Evolutionary conservation across 2,113 vertebrate genomes (phyloP), one percentile per base, ranked within the genome.

Genomic region (Bostrychus sinensis): DNA sequence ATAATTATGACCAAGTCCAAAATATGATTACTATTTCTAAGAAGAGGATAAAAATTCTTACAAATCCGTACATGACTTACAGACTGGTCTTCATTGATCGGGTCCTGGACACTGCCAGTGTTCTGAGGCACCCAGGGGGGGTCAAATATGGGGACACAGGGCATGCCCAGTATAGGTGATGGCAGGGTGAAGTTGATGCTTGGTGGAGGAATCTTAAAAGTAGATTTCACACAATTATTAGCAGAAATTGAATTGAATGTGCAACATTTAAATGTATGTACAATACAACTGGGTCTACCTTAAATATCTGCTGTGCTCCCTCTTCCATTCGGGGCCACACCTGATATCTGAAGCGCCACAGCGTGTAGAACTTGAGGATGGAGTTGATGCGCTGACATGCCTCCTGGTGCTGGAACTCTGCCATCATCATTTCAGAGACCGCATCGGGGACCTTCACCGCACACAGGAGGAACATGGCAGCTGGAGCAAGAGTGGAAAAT

Each of bases 261-360:
- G n/a, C n/a, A n/a, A n/a, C n/a, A n/a, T n/a, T n/a, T n/a, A n/a
- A n/a, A n/a, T n/a, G n/a, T n/a, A n/a, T n/a, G n/a, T n/a, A n/a
- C n/a, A n/a, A n/a, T n/a, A n/a, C n/a, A n/a, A 13, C 10, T 55
- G 53, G 1, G n/a, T 20, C 28, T 55, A 98, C 97, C 95, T 99
- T 99, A 88, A 99, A 99, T 71, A 98, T 99, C 89, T 99, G 97
- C 82, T 98, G 97, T 9, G 97, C 97, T 64, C 97, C 97, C 61
- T 99, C 97, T 80, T 99, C 97, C 97, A 99, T 99, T 48, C 97
- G 93, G 19, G 97, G 97, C 97, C 97, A 99, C 71, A 99, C 97
- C 85, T 99, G 97, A 54, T 99, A 99, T n/a, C 97, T 94, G 88
- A 99, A 99, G 34, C 97, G 93, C 97, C 97, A 99, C 66, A 99